phyloP scores from a whole-genome alignment of 1,140 invertebrate species.

The Hydropsyche tenuis region DNA sequence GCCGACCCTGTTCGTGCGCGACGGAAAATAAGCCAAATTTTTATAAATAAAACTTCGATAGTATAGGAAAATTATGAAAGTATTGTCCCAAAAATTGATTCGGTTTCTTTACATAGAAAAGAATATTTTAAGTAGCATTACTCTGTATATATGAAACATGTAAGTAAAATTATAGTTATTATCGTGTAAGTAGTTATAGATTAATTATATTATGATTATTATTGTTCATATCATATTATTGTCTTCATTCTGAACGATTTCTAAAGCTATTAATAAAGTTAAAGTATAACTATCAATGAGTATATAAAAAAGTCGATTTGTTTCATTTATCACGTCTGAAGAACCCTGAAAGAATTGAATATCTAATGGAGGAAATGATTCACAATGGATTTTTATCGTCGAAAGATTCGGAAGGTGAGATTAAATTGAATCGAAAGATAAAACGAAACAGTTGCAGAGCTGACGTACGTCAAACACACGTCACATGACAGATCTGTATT shows the following conservation, averaged over 20 bases:
- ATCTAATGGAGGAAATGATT: background rate
- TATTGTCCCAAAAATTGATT: background rate
- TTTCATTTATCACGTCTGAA: background rate
- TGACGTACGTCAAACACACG: too few species aligned
- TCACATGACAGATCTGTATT: too few species aligned
- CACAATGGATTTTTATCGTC: too few species aligned
- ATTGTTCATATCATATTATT: conserved; percentile 66
- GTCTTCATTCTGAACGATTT: conserved; percentile 66
- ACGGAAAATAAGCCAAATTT: conserved; percentile 31
- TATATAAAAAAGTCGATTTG: background rate
- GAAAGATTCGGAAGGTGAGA: too few species aligned
- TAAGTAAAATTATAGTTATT: conserved; percentile 41
- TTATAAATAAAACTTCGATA: conserved; percentile 25
- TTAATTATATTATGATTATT: conserved; percentile 47
- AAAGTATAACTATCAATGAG: conserved; percentile 56
- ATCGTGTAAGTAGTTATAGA: conserved; percentile 41
- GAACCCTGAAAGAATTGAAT: too few species aligned
- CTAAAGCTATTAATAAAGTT: conserved; percentile 66
- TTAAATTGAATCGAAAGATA: too few species aligned
- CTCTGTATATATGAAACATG: conserved; percentile 53
- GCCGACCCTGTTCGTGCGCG: too few species aligned
- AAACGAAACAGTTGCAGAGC: too few species aligned
- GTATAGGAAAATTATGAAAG: conserved; percentile 5
- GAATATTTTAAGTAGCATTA: conserved; percentile 19
- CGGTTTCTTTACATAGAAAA: conserved; percentile 23